Evolutionary conservation across 2,797 vertebrate genomes (phyloP), one percentile per base, ranked within the genome.

Genomic region (Characodon lateralis): DNA sequence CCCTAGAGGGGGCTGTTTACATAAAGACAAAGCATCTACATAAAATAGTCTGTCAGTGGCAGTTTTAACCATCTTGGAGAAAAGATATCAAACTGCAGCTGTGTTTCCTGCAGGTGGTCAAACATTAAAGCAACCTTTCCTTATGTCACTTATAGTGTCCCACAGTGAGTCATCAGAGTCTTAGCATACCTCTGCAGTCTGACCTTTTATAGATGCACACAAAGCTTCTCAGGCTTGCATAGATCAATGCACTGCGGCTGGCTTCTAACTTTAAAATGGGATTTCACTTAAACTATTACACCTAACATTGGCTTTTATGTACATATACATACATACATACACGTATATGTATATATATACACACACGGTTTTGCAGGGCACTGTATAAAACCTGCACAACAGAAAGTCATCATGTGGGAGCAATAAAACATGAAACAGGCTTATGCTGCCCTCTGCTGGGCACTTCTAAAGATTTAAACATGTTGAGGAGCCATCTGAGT

Each of bases 371-470:
- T 31, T 31, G 31, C 31, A 31, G 31, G 31, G 31, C 31, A 31
- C 31, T 31, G 31, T 31, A 31, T 28, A 76, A 50, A 61, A 48
- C 26, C 31, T 63, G 41, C 6, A 48, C 22, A 74, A 48, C 56
- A 58, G 41, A 10, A 39, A 41, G 58, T 58, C 20, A 50, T 50
- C 12, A 51, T 56, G 77, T 4, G 48, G 55, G 61, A 31, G 39
- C 59, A 50, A 26, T 24, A 16, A 43, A 66, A 61, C 24, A 73
- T 48, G 63, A 50, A 50, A 63, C 46, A 48, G 78, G 58, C 55
- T 39, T 35, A 65, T 81, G 78, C 86, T 83, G 77, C 93, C 93
- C 92, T 89, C 94, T 94, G 82, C 88, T 94, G 93, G 73, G 3
- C 9, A 22, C 6, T 50, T 74, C 39, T 20, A 20, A 1, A 53